These are phyloP conservation scores for Drosophila truncata DNA, from an alignment of 1,140 invertebrate genomes.

Conservation along the genomic window DNA sequence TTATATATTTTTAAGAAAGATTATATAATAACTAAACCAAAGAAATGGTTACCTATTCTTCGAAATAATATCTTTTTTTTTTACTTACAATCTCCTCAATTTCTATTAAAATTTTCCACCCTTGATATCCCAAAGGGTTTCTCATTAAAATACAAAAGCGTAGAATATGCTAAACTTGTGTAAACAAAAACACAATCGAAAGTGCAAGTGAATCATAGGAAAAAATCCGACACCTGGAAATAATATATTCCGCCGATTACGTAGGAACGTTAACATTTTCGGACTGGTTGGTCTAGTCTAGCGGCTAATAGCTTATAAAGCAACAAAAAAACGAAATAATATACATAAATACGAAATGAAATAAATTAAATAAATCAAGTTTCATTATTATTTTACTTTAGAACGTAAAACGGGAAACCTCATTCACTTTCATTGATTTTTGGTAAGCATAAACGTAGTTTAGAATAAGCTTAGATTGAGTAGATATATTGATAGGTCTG, in stretches of 20 bases:
- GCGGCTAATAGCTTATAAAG: background rate
- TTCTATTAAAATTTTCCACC: background rate
- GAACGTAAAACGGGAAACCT: background rate
- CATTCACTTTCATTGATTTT: constrained; percentile 19
- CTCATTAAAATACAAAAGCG: background rate
- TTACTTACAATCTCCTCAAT: too few relatives aligned
- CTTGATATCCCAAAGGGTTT: background rate
- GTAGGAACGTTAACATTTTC: background rate
- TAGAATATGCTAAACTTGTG: constrained; percentile 7
- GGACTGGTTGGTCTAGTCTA: constrained; percentile 21
- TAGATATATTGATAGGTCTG: background rate
- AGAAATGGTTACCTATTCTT: too few relatives aligned
- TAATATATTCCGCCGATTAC: constrained; percentile 30
- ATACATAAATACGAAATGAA: background rate
- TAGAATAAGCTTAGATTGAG: background rate
- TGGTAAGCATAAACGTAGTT: background rate
- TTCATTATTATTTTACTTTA: constrained; percentile 2
- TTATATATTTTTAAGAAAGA: background rate
- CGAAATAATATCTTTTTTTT: too few relatives aligned
- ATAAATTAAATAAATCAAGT: constrained; percentile 28
- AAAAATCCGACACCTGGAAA: background rate
- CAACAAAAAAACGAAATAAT: background rate
- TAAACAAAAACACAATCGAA: background rate
- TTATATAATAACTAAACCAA: background rate
- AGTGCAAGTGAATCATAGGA: constrained; percentile 14